A percentile compares a stretch with the other conserved stretches of the same genome.
These are phyloP conservation scores for Chunga burmeisteri DNA, from an alignment of 2,113 vertebrate genomes.

Conservation along the genomic window DNA sequence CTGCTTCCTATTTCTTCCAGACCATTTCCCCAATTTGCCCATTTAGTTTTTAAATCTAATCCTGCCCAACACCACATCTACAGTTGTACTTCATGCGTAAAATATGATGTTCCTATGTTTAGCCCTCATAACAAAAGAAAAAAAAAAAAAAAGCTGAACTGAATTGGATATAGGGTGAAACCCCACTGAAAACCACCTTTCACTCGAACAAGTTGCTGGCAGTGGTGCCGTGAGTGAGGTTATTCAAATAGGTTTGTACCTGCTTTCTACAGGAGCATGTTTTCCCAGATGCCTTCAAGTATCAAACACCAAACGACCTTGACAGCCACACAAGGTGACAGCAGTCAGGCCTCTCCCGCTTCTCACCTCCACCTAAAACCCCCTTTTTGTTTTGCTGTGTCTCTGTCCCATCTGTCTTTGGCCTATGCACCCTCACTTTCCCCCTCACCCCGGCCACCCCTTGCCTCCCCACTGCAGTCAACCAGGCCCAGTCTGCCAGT, in stretches of 20 bases:
- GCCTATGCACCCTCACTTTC: rapidly evolving
- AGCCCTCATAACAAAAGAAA: background rate
- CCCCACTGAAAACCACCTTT: background rate
- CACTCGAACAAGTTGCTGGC: background rate
- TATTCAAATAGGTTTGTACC: background rate
- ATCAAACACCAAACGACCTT: background rate
- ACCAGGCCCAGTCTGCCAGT: too few species aligned
- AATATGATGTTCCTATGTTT: background rate
- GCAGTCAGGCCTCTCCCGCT: background rate
- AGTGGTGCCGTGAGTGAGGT: rapidly evolving
- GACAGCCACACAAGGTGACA: rapidly evolving
- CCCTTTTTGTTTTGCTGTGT: background rate
- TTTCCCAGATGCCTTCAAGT: background rate
- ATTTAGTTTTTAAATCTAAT: background rate
- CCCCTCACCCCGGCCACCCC: background rate
- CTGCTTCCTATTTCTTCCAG: background rate
- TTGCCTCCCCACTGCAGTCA: rapidly evolving
- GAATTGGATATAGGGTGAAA: background rate
- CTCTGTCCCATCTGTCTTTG: background rate
- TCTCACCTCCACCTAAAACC: background rate
- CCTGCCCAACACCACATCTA: background rate
- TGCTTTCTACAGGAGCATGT: rapidly evolving
- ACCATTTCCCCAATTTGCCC: background rate
- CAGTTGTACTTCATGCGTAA: background rate
- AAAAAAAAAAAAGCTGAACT: background rate